Base-by-base conservation (phyloP, 2,888 invertebrate genomes). In the Drosophila cognata region DNA sequence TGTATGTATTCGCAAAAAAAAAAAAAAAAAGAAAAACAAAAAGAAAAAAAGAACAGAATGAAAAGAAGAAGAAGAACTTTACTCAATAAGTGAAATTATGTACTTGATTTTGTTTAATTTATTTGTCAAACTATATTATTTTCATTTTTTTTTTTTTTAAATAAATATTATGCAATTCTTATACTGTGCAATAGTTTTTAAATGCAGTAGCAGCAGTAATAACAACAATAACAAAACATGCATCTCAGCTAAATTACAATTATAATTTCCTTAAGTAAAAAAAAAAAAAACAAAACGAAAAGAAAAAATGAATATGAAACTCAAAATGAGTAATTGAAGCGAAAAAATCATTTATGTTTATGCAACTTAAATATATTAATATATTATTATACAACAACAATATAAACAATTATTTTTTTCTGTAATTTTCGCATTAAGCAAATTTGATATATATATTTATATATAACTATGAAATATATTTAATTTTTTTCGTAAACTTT, bases 161-260 rank as follows among this genome's bases (percentile, higher is more conserved):
- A 63, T 75, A 60, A 46, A 72, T 60, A 51, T 62, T 79, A 79
- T 60, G 72, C 87, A 84, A 74, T 81, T 84, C 63, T 88, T 81
- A 88, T 86, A 79, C 85, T 88, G 84, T 85, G 84, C 84, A 85
- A 85, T 85, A 85, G 84, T 85, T 88, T 85, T 87, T 84, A 86
- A 74, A 70, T 79, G 85, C 85, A 81, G 57, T 69, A 50, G 28
- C 51, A 81, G 35, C 69, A 65, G 35, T 64, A 71, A 43, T 71
- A 66, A 64, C 77, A 84, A 53, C 67, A 78, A 58, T 59, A 77
- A 69, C 71, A 71, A 82, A 81, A 73, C 74, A 81, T 76, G 86
- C 74, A 85, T 85, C 88, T 85, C 88, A 87, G 69, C 67, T 63
- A 79, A 81, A 80, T 87, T 87, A 84, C 69, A 78, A 74, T 84